phyloP scores from a whole-genome alignment of 2,888 invertebrate species.

The Megaustenia siamemsis region DNA sequence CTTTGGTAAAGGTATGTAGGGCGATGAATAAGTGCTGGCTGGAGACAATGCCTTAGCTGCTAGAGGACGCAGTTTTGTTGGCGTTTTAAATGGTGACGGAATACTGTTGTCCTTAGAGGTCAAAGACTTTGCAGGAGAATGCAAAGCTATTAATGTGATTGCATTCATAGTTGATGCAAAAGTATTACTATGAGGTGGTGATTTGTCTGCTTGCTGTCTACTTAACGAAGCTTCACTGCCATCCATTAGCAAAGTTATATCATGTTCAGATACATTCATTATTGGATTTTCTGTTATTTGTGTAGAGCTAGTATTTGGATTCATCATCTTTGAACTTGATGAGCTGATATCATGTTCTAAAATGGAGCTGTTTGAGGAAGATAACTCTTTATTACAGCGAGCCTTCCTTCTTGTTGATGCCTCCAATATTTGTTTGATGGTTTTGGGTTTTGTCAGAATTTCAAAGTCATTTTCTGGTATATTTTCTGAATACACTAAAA shows the following conservation, averaged over 20 bases:
- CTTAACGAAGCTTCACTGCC: not conserved
- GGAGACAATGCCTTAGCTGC: conserved; percentile 48
- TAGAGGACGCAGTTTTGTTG: conserved; percentile 39
- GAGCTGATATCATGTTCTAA: not conserved
- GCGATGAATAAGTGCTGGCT: conserved; percentile 22
- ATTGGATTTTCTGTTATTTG: not conserved
- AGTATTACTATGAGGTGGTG: not conserved
- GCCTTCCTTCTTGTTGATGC: not conserved
- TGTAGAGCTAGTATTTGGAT: not conserved
- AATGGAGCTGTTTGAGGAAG: not conserved
- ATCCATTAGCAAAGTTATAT: not conserved
- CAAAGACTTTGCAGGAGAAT: conserved; percentile 4
- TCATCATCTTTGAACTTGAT: not conserved
- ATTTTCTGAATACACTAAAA: not conserved
- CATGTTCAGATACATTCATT: not conserved
- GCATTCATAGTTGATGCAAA: not conserved
- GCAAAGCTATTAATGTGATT: not conserved
- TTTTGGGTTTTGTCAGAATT: conserved; percentile 6
- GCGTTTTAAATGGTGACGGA: conserved; percentile 31
- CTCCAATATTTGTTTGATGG: conserved; percentile 20
- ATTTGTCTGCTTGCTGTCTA: not conserved
- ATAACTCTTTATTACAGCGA: not conserved
- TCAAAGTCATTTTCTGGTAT: not conserved
- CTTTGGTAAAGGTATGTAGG: conserved; percentile 40
- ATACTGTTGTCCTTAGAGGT: not conserved